Base-by-base conservation (phyloP, 1,140 invertebrate genomes). In the Melitaea cinxia region DNA sequence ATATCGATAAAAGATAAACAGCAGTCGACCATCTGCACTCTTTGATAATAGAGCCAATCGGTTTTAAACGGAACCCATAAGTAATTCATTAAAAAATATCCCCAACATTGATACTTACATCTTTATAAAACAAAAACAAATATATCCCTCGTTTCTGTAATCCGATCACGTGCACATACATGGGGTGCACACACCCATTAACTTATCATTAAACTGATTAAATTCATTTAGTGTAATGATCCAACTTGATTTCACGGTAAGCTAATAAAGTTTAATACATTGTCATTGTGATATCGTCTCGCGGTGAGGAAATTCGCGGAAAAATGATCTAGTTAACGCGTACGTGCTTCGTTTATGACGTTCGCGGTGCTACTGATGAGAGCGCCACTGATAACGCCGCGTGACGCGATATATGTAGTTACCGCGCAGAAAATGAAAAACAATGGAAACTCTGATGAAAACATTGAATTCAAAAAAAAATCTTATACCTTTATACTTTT, bases 391-490 rank as follows among this genome's bases (percentile, higher is more conserved):
- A 88, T 85, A 88, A 88, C 82, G 72, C 69, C 82, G 67, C 70
- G 65, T 70, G 75, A 79, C 70, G 75, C 78, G 75, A 70, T 73
- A 77, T 62, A 70, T 73, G 75, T 62, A 56, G 61, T 61, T 50
- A 35, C 68, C 63, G 61, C 24, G 70, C 53, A 77, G 81, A 80
- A 86, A 83, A 83, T 82, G 78, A 72, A 85, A 89, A 88, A 87
- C 81, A 89, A 83, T 85, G 79, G 69, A 85, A 86, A 86, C 64
- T 67, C 15, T 17, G 14, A 19, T 50, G 21, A 17, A 52, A 60
- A 52, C 24, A 4, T 14, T 17, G 42, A 23, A 39, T 39, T 6
- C 37, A n/a, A n/a, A n/a, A n/a, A n/a, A n/a, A n/a, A n/a, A n/a
- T n/a, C n/a, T n/a, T n/a, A n/a, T n/a, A n/a, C n/a, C n/a, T n/a